Conservation (phyloP, 2,888 invertebrate species). For the Zonitis immaculata region DNA sequence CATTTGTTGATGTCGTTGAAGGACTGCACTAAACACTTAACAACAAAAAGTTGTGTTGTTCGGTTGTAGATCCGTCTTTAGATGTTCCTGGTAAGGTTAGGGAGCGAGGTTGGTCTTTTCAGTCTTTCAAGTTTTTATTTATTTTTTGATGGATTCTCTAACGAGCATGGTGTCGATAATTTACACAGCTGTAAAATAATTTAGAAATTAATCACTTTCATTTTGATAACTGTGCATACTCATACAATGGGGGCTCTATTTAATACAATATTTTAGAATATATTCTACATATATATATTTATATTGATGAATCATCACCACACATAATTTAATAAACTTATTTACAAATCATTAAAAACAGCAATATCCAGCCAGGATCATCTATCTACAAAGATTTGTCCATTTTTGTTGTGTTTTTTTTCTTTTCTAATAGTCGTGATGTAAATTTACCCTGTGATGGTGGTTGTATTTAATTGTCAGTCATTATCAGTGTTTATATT, state of each 20-base stretch:
- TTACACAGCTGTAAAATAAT: not conserved
- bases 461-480: slow-evolving; percentile 30
- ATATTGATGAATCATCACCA: slow-evolving; percentile 15
- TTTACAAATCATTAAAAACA: slow-evolving; percentile 15
- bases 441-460: slow-evolving; percentile 33
- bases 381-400: not conserved
- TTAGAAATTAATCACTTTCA: too few relatives aligned
- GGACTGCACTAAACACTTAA: slow-evolving; percentile 41
- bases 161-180: not conserved
- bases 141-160: too few relatives aligned
- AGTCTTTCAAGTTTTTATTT: slow-evolving; percentile 23
- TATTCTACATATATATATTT: slow-evolving; percentile 14
- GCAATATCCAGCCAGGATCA: slow-evolving; percentile 6
- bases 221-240: not conserved
- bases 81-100: slow-evolving; percentile 4
- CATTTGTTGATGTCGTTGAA: not conserved
- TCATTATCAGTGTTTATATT: slow-evolving; percentile 71
- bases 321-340: slow-evolving; percentile 12
- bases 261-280: slow-evolving; percentile 16
- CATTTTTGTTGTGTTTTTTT: not conserved
- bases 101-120: slow-evolving; percentile 26
- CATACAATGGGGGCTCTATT: not conserved
- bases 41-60: slow-evolving; percentile 29
- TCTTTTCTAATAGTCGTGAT: slow-evolving; percentile 12
- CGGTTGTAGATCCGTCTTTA: slow-evolving; percentile 7